These are phyloP conservation scores for Pantala flavescens DNA, from an alignment of 1,140 invertebrate genomes.

Conservation along the genomic window DNA sequence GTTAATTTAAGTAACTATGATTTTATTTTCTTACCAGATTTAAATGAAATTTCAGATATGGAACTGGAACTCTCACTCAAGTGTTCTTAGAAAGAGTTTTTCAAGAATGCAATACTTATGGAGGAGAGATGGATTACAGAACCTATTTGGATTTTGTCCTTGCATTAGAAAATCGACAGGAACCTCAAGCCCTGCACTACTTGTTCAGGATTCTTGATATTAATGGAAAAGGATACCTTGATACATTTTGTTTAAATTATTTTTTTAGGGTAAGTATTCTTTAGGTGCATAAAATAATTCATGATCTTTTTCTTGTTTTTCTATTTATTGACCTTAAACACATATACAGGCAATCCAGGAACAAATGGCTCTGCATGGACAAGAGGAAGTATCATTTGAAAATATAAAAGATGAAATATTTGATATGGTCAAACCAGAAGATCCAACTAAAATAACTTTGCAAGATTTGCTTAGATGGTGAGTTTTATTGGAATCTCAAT, in stretches of 20 bases:
- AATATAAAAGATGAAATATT: slow-evolving; percentile 97
- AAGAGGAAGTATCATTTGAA: slow-evolving; percentile 79
- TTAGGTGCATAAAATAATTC: slow-evolving; percentile 16
- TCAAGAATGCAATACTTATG: slow-evolving; percentile 89
- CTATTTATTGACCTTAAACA: slow-evolving; percentile 3
- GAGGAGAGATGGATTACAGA: slow-evolving; percentile 97
- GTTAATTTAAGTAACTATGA: too few species aligned
- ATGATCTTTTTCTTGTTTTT: neutral
- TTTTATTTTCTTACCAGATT: too few species aligned
- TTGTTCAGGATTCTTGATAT: slow-evolving; percentile 89
- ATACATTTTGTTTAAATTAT: slow-evolving; percentile 83
- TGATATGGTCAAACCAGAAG: slow-evolving; percentile 88
- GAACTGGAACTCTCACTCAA: slow-evolving; percentile 80
- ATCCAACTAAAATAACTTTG: slow-evolving; percentile 76
- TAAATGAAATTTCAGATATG: slow-evolving; percentile 50
- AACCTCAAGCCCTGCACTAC: slow-evolving; percentile 84
- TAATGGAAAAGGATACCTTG: slow-evolving; percentile 74
- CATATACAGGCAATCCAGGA: slow-evolving; percentile 70
- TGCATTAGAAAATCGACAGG: slow-evolving; percentile 83
- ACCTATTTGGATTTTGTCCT: slow-evolving; percentile 91
- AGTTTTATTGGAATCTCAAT: slow-evolving; percentile 13
- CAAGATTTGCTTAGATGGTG: slow-evolving; percentile 62
- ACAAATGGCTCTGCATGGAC: slow-evolving; percentile 71
- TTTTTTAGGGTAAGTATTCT: slow-evolving; percentile 67
- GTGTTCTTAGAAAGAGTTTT: slow-evolving; percentile 89